phyloP scores from a whole-genome alignment of 2,113 vertebrate genomes.

The Atherinomorus stipes region DNA sequence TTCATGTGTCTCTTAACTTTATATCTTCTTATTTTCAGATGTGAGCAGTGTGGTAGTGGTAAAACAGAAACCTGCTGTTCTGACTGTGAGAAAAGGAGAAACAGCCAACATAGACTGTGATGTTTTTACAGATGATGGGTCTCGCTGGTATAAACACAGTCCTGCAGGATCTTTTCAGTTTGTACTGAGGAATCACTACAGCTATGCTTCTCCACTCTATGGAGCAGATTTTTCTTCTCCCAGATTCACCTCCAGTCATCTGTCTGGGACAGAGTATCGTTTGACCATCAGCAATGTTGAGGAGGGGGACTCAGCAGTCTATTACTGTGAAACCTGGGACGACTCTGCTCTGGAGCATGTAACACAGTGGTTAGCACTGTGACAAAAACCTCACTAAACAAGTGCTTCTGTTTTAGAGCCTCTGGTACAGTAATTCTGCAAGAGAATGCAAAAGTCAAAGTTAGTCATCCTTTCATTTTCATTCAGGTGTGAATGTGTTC shows the following conservation, averaged over 20 bases:
- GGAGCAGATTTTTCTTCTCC: background rate
- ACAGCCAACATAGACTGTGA: conserved; percentile 56
- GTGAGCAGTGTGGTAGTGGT: conserved; percentile 33
- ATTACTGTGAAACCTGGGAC: conserved; percentile 61
- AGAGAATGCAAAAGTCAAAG: too few relatives aligned
- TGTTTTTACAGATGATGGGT: background rate
- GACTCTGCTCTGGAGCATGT: rapidly evolving
- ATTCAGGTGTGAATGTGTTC: too few relatives aligned
- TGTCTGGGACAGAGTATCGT: conserved; percentile 3
- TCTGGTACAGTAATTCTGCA: too few relatives aligned
- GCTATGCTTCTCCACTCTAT: background rate
- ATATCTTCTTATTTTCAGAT: conserved; percentile 60
- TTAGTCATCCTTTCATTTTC: too few relatives aligned
- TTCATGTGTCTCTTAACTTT: conserved; percentile 18
- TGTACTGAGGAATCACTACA: background rate
- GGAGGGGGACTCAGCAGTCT: conserved; percentile 69
- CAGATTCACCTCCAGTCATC: background rate
- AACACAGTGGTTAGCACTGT: conserved; percentile 69
- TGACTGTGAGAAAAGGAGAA: conserved; percentile 48
- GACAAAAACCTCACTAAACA: background rate
- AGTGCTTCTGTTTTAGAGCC: background rate
- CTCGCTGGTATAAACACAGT: conserved; percentile 3
- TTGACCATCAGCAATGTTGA: background rate
- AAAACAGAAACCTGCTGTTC: conserved; percentile 52
- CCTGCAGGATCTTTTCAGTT: background rate